These are phyloP conservation scores for Calyptomena viridis DNA, from an alignment of 2,113 vertebrate species.

Conservation along the genomic window DNA sequence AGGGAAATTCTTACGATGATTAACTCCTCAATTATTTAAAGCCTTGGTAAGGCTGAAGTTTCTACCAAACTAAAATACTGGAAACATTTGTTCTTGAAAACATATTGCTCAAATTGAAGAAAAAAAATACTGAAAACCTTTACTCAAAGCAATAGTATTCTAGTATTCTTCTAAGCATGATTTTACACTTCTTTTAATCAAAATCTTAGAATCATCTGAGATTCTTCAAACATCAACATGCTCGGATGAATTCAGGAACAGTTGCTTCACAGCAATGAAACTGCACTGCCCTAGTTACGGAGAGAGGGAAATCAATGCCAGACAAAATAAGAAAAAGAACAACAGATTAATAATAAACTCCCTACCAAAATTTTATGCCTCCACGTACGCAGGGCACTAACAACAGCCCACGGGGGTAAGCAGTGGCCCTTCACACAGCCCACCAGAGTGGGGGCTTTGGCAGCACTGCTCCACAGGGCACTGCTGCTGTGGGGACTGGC, in stretches of 20 bases:
- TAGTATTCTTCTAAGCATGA: background rate
- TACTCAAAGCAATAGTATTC: background rate
- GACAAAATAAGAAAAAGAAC: background rate
- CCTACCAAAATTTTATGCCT: background rate
- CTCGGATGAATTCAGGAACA: background rate
- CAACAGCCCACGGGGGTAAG: fast-evolving
- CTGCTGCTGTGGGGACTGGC: background rate
- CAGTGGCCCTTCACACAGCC: background rate
- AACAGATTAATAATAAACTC: background rate
- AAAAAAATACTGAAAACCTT: background rate
- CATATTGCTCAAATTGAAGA: background rate
- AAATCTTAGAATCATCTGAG: background rate
- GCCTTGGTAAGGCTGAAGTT: background rate
- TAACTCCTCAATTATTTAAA: slow-evolving; percentile 24
- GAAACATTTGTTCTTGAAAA: background rate
- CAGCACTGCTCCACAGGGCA: background rate
- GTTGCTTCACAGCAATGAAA: background rate
- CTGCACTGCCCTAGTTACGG: background rate
- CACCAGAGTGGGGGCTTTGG: fast-evolving
- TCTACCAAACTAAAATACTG: background rate
- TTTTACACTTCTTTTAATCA: background rate
- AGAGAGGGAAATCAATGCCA: background rate
- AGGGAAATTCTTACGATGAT: slow-evolving; percentile 2
- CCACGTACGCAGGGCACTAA: background rate
- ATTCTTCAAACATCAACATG: background rate